These are phyloP conservation scores for Varanus komodoensis DNA, from an alignment of 2,113 vertebrate species.

Conservation along the genomic window DNA sequence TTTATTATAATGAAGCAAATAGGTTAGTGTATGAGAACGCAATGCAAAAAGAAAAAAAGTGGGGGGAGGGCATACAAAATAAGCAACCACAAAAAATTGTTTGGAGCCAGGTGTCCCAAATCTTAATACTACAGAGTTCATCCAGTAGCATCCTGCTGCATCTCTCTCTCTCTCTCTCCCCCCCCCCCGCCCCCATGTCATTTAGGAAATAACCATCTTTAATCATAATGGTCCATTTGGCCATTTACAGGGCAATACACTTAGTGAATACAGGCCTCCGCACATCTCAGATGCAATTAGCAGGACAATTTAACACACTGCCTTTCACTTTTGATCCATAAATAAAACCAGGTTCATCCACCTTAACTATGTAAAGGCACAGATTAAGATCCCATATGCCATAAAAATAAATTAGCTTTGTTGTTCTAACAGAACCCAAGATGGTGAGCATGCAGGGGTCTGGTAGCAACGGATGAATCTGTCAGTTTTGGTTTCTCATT, in stretches of 20 bases:
- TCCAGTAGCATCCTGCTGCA: neutral
- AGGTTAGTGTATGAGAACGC: slow-evolving; percentile 6
- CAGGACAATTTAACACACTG: slow-evolving; percentile 24
- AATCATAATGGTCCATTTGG: neutral
- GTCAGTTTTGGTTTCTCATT: too few species aligned
- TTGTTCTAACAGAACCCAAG: neutral
- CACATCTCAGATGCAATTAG: slow-evolving; percentile 14
- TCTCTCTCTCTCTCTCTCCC: neutral
- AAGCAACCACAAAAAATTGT: neutral
- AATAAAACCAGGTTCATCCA: slow-evolving; percentile 9
- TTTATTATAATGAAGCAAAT: slow-evolving; percentile 36
- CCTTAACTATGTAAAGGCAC: neutral
- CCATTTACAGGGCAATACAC: slow-evolving; percentile 1
- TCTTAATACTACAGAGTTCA: neutral
- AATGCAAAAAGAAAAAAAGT: slow-evolving; percentile 36
- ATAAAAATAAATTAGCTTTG: slow-evolving; percentile 33
- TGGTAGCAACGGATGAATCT: neutral
- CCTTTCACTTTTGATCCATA: slow-evolving; percentile 31
- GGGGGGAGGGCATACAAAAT: slow-evolving; percentile 1
- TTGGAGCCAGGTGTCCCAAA: slow-evolving; percentile 2
- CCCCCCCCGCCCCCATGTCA: neutral
- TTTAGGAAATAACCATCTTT: slow-evolving; percentile 24
- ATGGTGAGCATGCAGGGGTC: rapidly evolving
- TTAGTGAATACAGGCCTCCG: neutral
- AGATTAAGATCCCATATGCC: neutral